Evolutionary conservation across 2,113 vertebrate genomes (phyloP), one percentile per base, ranked within the genome.

Genomic region (Heterochromis multidens): DNA sequence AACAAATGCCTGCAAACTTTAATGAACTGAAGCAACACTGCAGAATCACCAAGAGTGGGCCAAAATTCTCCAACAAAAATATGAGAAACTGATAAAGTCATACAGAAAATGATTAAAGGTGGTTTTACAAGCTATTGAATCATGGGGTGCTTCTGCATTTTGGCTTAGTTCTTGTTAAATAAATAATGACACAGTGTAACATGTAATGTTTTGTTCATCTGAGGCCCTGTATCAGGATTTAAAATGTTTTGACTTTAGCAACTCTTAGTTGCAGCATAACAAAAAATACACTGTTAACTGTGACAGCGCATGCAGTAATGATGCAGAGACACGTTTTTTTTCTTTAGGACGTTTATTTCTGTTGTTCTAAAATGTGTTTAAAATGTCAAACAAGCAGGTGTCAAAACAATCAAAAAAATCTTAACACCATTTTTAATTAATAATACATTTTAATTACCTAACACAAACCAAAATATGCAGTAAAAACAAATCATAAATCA

Each of bases 291-390:
- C 10, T 21, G 76, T 0, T 35, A 8, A 59, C 27, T 33, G 10
- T 54, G 46, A 58, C 40, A 62, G 52, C 6, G 9, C 16, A 54
- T 9, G 14, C 4, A 58, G n/a, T 12, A 33, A 78, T 63, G 29
- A 82, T 23, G 1, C 19, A 70, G 13, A 52, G 11, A 59, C 13
- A 77, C 46, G 3, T 54, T 16, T 4, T 4, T 77, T 76, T 43
- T 43, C 5, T 63, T 86, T 23, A 46, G 25, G 16, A 79, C 8
- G 3, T 90, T 85, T 82, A 89, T 92, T 92, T 80, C 5, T 81
- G 35, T 67, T 72, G 46, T 43, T 80, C 19, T 76, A 49, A 82
- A 84, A 89, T 60, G 16, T 43, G 82, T 85, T 87, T 17, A 57
- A 80, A 88, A 76, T 81, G 37, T 43, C 78, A 91, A 88, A 25